Percentiles rank a stretch among this genome's conserved stretches.
phyloP scores from a whole-genome alignment of 2,797 vertebrate species.

The Gymnothorax javanicus region DNA sequence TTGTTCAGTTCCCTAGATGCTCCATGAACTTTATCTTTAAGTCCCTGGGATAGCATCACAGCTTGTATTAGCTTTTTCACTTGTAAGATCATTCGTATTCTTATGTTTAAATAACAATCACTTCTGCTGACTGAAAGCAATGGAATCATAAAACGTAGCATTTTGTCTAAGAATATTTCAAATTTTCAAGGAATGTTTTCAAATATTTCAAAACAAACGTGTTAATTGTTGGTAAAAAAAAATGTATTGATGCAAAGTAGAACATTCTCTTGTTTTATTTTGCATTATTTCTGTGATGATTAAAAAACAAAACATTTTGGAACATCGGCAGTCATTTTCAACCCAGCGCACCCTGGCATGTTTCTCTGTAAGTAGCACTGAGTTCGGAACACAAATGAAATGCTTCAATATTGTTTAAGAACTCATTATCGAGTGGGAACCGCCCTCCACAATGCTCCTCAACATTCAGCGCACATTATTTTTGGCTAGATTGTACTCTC shows the following conservation, averaged over 20 bases:
- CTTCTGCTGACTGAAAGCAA: too few relatives aligned
- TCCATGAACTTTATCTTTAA: neutral
- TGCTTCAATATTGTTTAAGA: neutral
- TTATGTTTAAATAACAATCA: too few relatives aligned
- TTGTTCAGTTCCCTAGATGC: neutral
- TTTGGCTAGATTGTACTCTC: neutral
- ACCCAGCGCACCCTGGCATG: neutral
- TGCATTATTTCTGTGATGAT: neutral
- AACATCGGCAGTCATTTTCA: neutral
- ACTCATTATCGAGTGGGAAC: neutral
- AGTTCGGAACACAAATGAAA: neutral
- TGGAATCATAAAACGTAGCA: too few relatives aligned
- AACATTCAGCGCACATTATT: neutral
- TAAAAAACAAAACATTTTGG: neutral
- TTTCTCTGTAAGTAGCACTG: neutral
- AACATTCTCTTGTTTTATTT: neutral
- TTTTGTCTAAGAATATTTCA: too few relatives aligned
- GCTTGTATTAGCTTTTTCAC: neutral
- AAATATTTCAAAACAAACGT: neutral
- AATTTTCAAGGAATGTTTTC: too few relatives aligned
- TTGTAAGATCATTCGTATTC: too few relatives aligned
- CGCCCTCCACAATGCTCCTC: neutral
- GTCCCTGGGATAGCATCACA: neutral
- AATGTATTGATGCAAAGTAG: neutral
- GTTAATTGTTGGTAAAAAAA: neutral